Conservation (phyloP, 2,888 invertebrate species). For the Parelbella ahira region DNA sequence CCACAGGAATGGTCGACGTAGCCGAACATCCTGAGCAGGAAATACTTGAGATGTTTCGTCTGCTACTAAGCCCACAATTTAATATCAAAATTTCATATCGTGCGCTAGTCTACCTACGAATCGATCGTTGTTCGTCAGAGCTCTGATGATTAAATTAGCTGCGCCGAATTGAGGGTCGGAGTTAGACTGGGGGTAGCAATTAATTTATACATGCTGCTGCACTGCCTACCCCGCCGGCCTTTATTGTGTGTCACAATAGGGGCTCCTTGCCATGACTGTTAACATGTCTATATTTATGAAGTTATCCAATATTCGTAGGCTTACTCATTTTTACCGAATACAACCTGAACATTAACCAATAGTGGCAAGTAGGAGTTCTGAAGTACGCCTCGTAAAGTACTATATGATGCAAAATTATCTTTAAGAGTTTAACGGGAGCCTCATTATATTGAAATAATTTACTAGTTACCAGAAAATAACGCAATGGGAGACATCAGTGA, state of each 20-base stretch:
- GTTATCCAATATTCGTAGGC: no score
- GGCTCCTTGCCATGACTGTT: slow-evolving; percentile 2
- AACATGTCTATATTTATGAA: no score
- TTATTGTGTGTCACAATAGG: slow-evolving; percentile 6
- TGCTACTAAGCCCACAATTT: slow-evolving; percentile 22
- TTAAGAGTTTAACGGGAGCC: no score
- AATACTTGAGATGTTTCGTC: slow-evolving; percentile 26
- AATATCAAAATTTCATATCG: slow-evolving; percentile 25
- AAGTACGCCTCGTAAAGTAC: no score
- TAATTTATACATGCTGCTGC: slow-evolving; percentile 18
- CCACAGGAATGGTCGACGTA: slow-evolving; percentile 19
- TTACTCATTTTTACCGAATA: no score
- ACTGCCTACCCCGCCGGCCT: slow-evolving; percentile 10
- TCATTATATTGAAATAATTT: no score
- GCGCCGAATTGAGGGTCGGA: slow-evolving; percentile 23
- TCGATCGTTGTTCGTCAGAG: slow-evolving; percentile 20
- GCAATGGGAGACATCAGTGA: no score
- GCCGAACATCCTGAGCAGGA: slow-evolving; percentile 18
- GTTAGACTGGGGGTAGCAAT: slow-evolving; percentile 24
- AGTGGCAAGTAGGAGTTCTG: no score
- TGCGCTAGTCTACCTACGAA: slow-evolving; percentile 15
- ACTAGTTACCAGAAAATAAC: no score
- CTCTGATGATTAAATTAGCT: slow-evolving; percentile 25
- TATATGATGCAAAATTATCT: no score
- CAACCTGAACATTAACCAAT: no score